phyloP scores from a whole-genome alignment of 2,888 invertebrate genomes.

The Myathropa florea region DNA sequence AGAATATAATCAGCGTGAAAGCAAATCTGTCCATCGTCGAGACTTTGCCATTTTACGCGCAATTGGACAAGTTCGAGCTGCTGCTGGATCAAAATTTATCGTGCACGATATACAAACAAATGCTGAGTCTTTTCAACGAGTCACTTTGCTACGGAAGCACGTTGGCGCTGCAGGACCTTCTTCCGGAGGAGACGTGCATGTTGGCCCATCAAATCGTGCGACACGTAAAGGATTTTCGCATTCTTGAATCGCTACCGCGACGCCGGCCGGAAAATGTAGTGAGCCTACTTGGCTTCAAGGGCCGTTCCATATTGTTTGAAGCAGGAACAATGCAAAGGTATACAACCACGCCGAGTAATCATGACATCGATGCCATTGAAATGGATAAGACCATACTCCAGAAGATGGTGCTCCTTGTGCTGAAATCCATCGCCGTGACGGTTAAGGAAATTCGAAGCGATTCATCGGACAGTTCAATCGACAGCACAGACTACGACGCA shows the following conservation, averaged over 20 bases:
- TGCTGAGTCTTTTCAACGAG: slow-evolving; percentile 92
- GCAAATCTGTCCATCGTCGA: slow-evolving; percentile 94
- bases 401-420: slow-evolving; percentile 91
- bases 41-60: slow-evolving; percentile 93
- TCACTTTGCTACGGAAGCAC: slow-evolving; percentile 95
- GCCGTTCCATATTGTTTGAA: slow-evolving; percentile 75
- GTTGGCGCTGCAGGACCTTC: slow-evolving; percentile 91
- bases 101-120: slow-evolving; percentile 91
- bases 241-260: slow-evolving; percentile 81
- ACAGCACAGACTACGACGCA: slow-evolving; percentile 91
- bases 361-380: slow-evolving; percentile 74
- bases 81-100: slow-evolving; percentile 87
- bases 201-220: slow-evolving; percentile 92
- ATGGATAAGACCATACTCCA: slow-evolving; percentile 90
- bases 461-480: slow-evolving; percentile 91
- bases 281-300: slow-evolving; percentile 78
- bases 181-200: slow-evolving; percentile 93
- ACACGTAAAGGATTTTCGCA: slow-evolving; percentile 91
- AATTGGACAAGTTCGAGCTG: slow-evolving; percentile 90
- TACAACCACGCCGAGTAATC: slow-evolving; percentile 39
- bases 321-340: slow-evolving; percentile 70
- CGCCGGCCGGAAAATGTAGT: slow-evolving; percentile 78
- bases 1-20: slow-evolving; percentile 93
- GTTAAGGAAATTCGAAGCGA: slow-evolving; percentile 94
- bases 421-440: slow-evolving; percentile 94